phyloP scores from a whole-genome alignment of 2,888 invertebrate species.

The Caenorhabditis virilis region DNA sequence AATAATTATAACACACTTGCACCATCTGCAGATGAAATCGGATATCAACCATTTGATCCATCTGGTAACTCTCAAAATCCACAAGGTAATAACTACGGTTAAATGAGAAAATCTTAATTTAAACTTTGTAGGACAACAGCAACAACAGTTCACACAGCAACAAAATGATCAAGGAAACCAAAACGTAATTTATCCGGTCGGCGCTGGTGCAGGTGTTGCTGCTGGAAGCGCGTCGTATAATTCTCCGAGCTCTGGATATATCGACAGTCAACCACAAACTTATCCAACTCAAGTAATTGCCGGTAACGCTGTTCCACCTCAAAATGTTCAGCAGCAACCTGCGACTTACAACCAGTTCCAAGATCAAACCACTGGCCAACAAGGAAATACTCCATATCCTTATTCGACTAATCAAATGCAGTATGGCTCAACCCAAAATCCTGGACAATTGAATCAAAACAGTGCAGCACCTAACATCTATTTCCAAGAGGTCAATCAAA shows the following conservation, averaged over 20 bases:
- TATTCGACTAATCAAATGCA: no score
- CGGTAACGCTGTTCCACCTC: slow-evolving; percentile 15
- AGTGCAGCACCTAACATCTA: no score
- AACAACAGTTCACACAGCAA: slow-evolving; percentile 16
- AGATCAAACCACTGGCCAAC: slow-evolving; percentile 13
- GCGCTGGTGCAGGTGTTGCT: slow-evolving; percentile 13
- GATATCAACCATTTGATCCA: slow-evolving; percentile 33
- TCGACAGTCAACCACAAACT: slow-evolving; percentile 27
- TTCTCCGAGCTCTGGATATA: slow-evolving; percentile 23
- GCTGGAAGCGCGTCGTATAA: slow-evolving; percentile 15
- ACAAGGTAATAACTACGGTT: background rate
- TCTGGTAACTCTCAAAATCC: slow-evolving; percentile 21
- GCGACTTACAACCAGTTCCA: slow-evolving; percentile 27
- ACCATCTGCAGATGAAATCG: slow-evolving; percentile 25
- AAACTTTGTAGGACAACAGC: background rate
- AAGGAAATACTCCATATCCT: no score
- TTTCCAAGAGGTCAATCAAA: no score
- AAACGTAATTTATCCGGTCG: slow-evolving; percentile 22
- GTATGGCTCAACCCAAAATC: no score
- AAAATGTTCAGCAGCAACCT: slow-evolving; percentile 31
- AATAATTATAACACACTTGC: slow-evolving; percentile 15
- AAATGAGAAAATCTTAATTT: background rate
- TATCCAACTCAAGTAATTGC: slow-evolving; percentile 27
- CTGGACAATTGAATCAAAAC: no score
- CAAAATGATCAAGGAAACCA: slow-evolving; percentile 21